These are phyloP conservation scores for Saturnia japonica DNA, from an alignment of 2,888 invertebrate species.

Conservation along the genomic window DNA sequence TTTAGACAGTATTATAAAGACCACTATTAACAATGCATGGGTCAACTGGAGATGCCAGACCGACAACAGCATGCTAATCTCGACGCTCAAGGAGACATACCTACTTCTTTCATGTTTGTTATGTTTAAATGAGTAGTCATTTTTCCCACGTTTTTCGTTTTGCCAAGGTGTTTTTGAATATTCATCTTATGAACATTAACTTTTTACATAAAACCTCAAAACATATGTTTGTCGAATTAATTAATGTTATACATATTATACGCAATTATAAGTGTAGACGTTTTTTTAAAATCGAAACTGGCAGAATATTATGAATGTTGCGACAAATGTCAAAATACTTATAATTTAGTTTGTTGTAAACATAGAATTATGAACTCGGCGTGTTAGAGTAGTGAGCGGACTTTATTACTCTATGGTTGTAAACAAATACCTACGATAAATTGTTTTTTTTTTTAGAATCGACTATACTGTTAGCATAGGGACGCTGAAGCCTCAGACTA, in stretches of 20 bases:
- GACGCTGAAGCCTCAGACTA: no score
- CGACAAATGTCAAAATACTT: no score
- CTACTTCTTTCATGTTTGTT: not conserved
- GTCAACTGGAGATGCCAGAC: not conserved
- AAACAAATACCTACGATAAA: no score
- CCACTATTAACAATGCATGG: not conserved
- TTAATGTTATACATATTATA: not conserved
- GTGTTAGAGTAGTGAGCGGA: no score
- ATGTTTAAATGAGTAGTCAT: not conserved
- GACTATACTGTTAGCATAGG: no score
- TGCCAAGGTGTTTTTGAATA: not conserved
- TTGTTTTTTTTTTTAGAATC: no score
- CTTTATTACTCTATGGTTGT: no score
- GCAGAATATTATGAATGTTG: no score
- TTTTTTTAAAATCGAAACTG: not conserved
- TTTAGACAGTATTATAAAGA: not conserved
- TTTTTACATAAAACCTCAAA: not conserved
- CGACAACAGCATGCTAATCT: not conserved
- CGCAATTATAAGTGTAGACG: not conserved
- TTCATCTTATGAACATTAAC: no score
- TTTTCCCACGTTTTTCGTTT: not conserved
- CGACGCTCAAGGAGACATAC: not conserved
- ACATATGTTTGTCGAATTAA: constrained; percentile 10
- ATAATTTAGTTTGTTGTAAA: no score
- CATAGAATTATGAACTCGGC: no score